Base-by-base conservation (phyloP, 2,888 invertebrate species). In the Drosophila mayaguana region DNA sequence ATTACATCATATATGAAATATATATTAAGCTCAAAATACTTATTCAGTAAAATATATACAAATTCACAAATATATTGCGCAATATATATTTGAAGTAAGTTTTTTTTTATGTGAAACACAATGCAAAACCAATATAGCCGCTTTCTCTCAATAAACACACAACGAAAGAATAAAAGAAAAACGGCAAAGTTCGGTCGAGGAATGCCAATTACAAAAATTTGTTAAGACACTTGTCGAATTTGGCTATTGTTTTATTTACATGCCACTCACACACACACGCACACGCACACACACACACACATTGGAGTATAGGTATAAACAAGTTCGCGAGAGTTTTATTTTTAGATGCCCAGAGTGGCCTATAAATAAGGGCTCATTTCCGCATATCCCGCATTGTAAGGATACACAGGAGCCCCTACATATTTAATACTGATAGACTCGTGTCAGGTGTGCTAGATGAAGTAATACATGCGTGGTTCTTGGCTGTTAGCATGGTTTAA, bases 311-410 rank as follows among this genome's bases (percentile, higher is more conserved):
- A 40, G 25, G n/a, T 25, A 38, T 45, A 28, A 51, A 34, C 45
- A 56, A 20, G 12, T 56, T 36, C 42, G 38, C 5, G 28, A 55
- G 36, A 22, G 8, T 40, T n/a, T 53, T 84, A 82, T 84, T 66
- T 84, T 80, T 75, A 63, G 72, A 51, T 20, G 61, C 20, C 63
- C 62, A 25, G 55, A 80, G 63, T 78, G 63, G 43, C 46, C 75
- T 64, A 75, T 68, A 80, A 70, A 75, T 81, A 81, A 55, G 53
- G 54, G 7, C 34, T 54, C 22, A 40, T 28, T 38, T 42, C 32
- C 46, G 14, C 22, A 45, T 40, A 36, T 18, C 14, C n/a, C 46
- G 28, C 63, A 36, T 36, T 16, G 32, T 22, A 9, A 45, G 18
- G 28, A 56, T 32, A 46, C 14, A 34, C n/a, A 22, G 22, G 8